Evolutionary conservation across 1,140 invertebrate genomes (phyloP), one percentile per base, ranked within the genome.

Genomic region (Amyelois transitella): DNA sequence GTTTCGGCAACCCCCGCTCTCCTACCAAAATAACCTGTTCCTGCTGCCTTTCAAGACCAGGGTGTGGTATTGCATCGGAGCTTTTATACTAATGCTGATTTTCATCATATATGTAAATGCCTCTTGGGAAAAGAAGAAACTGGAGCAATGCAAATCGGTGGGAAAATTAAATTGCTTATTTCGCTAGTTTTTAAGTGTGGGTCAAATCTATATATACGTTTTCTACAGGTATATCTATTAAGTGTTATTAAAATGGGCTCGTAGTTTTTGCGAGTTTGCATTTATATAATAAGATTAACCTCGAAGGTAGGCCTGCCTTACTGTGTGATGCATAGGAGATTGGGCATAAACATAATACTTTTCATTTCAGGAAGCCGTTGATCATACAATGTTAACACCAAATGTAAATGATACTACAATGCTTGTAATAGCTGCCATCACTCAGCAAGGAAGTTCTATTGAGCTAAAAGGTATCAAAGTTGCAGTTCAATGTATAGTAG

Each of bases 11-110:
- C 92, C 92, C 14, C 89, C 91, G 53, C 70, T 93, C 12, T 92
- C 92, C 0, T 92, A 90, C 50, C 86, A 92, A 12, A 89, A 88
- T 22, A 93, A 93, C 66, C 88, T 93, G 25, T 93, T 91, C 62
- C 72, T 87, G 3, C 65, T 93, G 24, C 91, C 92, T 0, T 93
- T 93, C 61, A 82, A 90, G 32, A 75, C 55, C 1, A 66, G 67
- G 0, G 91, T 93, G 0, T 93, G 92, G 92, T 58, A 88, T 12
- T 90, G 88, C 38, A 85, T 87, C 4, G 64, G 72, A 8, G 75
- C 62, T 8, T 76, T 92, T 20, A 62, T 91, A 0, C 12, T 88
- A 5, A 45, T 91, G 7, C 77, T 90, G n/a, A 71, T 75, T 0
- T 53, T 69, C 6, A 60, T 89, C 38, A 63, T 91, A 5, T 83